These are phyloP conservation scores for Amphipyra tragopoginis DNA, from an alignment of 2,888 invertebrate genomes.

Conservation along the genomic window DNA sequence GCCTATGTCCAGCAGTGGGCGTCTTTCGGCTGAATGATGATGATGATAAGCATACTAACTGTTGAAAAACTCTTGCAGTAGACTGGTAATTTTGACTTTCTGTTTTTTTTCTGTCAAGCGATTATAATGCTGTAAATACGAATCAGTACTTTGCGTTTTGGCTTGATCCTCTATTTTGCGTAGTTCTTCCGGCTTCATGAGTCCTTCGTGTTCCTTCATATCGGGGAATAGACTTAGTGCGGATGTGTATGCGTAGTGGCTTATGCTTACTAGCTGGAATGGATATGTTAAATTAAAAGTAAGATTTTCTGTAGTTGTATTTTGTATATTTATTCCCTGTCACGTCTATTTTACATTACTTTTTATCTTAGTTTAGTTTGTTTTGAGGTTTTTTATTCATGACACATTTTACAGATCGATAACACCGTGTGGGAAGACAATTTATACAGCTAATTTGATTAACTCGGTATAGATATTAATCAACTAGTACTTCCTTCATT, in stretches of 20 bases:
- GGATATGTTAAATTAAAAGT: not conserved
- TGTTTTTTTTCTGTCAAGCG: slow-evolving; percentile 59
- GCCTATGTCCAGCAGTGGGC: no score
- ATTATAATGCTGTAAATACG: slow-evolving; percentile 70
- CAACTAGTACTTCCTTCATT: slow-evolving; percentile 37
- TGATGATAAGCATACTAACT: slow-evolving; percentile 65
- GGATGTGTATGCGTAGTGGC: slow-evolving; percentile 82
- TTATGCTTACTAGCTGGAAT: slow-evolving; percentile 81
- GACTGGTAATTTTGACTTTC: slow-evolving; percentile 72
- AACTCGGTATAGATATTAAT: slow-evolving; percentile 39
- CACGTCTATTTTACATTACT: not conserved
- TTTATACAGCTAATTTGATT: slow-evolving; percentile 40
- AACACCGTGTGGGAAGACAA: slow-evolving; percentile 32
- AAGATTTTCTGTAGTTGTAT: no score
- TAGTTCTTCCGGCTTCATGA: slow-evolving; percentile 77
- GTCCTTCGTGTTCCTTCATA: slow-evolving; percentile 83
- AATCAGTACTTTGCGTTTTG: slow-evolving; percentile 69
- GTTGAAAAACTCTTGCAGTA: slow-evolving; percentile 77
- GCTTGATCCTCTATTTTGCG: slow-evolving; percentile 71
- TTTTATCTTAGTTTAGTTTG: no score
- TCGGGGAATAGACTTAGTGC: slow-evolving; percentile 86
- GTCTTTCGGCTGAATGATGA: no score
- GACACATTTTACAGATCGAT: not conserved
- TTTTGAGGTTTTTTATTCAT: not conserved
- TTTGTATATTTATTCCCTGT: no score